Evolutionary conservation across 2,888 invertebrate species (phyloP).

Genomic region (Philopedon plagiatum): DNA sequence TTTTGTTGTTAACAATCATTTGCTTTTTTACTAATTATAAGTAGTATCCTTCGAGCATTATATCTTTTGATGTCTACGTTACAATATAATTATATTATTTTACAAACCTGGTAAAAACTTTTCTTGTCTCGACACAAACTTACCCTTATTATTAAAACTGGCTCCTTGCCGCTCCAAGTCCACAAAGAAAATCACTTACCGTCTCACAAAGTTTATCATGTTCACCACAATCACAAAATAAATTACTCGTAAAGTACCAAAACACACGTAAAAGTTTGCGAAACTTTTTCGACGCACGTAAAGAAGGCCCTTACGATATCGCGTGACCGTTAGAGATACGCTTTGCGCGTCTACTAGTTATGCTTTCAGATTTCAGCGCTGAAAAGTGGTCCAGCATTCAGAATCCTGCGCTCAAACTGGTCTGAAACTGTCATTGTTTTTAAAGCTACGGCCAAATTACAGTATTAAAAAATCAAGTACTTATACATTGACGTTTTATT

Average conservation of each 20-base stretch:
- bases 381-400: slow-evolving; percentile 6
- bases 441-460: background rate
- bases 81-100: too few species aligned
- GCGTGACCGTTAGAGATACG: slow-evolving; percentile 18
- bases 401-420: background rate
- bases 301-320: background rate
- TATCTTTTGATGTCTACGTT: too few species aligned
- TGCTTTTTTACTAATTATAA: too few species aligned
- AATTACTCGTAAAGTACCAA: background rate
- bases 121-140: background rate
- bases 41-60: too few species aligned
- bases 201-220: background rate
- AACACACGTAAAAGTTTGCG: slow-evolving; percentile 11
- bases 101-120: too few species aligned
- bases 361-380: slow-evolving; percentile 9
- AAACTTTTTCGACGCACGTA: background rate
- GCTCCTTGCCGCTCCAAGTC: background rate
- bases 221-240: slow-evolving; percentile 8
- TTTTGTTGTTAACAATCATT: too few species aligned
- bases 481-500: too few species aligned
- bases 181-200: background rate
- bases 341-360: slow-evolving; percentile 15
- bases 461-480: too few species aligned
- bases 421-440: background rate
- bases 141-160: background rate